A percentile compares a stretch with the other conserved stretches of the same genome.
Conservation (phyloP, 2,888 invertebrate genomes). For the Drosophila lutescens region DNA sequence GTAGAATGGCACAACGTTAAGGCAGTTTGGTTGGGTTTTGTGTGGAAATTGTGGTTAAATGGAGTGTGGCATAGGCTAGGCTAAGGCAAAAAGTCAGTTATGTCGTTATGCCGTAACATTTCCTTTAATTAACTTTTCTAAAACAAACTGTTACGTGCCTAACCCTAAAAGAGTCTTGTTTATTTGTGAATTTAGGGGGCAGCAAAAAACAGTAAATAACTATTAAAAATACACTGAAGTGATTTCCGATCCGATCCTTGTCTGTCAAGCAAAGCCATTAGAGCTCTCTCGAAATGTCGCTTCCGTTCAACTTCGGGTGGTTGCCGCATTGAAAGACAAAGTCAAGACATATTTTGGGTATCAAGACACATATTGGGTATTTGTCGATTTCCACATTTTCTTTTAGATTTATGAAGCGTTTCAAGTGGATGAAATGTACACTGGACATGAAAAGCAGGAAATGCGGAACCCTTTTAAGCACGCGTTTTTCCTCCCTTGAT, state of each 20-base stretch:
- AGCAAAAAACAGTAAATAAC: too few relatives aligned
- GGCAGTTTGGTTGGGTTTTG: too few relatives aligned
- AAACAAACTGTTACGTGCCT: too few relatives aligned
- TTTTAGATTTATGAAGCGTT: slow-evolving; percentile 20
- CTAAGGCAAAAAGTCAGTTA: too few relatives aligned
- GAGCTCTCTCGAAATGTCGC: slow-evolving; percentile 1
- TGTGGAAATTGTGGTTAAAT: too few relatives aligned
- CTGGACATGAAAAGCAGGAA: slow-evolving; percentile 1
- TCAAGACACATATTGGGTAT: slow-evolving; percentile 5
- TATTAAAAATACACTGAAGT: too few relatives aligned
- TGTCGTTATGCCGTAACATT: too few relatives aligned
- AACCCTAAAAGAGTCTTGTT: too few relatives aligned
- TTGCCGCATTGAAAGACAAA: slow-evolving; percentile 28
- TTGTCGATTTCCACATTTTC: neutral
- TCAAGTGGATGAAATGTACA: neutral
- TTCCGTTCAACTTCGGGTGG: neutral
- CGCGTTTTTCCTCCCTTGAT: slow-evolving; percentile 50
- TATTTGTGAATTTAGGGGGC: too few relatives aligned
- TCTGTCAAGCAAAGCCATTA: slow-evolving; percentile 62
- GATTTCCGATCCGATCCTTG: slow-evolving; percentile 33
- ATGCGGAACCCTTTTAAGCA: slow-evolving; percentile 11
- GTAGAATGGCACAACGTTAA: neutral
- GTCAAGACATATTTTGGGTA: neutral
- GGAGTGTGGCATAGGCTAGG: too few relatives aligned
- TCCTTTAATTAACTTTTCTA: too few relatives aligned